Conservation (phyloP, 2,888 invertebrate genomes). For the Polyploca ridens region DNA sequence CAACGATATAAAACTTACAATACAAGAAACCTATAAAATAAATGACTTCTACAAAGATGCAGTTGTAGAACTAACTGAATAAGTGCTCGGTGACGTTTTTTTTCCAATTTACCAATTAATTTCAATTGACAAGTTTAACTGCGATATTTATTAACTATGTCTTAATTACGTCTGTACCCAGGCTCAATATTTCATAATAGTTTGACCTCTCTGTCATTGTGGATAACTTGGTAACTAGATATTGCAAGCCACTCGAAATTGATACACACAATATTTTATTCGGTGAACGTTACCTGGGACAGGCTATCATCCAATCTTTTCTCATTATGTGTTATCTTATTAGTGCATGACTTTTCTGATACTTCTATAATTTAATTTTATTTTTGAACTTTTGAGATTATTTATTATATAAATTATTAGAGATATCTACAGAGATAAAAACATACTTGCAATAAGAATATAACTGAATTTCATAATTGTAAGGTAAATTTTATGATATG, state of each 20-base stretch:
- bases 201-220: slow-evolving; percentile 14
- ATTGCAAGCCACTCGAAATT: background rate
- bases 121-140: slow-evolving; percentile 57
- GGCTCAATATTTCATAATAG: slow-evolving; percentile 28
- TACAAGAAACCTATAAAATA: background rate
- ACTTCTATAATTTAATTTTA: no score
- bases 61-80: slow-evolving; percentile 31
- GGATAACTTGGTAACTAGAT: slow-evolving; percentile 14
- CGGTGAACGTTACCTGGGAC: background rate
- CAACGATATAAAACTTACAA: slow-evolving; percentile 3
- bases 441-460: no score
- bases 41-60: slow-evolving; percentile 14
- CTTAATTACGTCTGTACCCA: slow-evolving; percentile 35
- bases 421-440: no score
- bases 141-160: slow-evolving; percentile 40
- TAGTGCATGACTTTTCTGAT: background rate
- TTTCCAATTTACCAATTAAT: slow-evolving; percentile 59
- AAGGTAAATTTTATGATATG: no score
- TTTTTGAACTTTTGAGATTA: no score
- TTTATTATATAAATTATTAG: no score
- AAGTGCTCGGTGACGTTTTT: slow-evolving; percentile 51
- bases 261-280: background rate
- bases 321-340: background rate
- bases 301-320: background rate
- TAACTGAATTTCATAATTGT: no score